Conservation (phyloP, 37 sponge, comb jelly and placozoan genomes). For the Crambe crambe region DNA sequence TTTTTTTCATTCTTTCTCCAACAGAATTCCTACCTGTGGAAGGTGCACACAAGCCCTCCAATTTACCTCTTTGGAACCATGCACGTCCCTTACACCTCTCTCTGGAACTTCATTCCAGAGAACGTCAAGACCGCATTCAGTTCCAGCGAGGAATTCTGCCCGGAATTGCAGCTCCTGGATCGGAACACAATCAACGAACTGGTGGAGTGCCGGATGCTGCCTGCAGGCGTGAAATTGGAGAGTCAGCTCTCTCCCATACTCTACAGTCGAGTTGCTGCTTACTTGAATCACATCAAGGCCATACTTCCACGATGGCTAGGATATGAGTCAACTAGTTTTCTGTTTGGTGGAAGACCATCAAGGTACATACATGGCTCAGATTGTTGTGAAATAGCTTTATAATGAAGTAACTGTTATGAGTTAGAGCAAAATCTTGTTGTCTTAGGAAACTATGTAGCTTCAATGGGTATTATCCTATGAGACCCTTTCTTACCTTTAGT, state of each 20-base stretch:
- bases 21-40: slow-evolving; percentile 74
- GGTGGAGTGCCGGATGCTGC: slow-evolving; percentile 17
- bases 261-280: slow-evolving; percentile 13
- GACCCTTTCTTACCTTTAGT: too few relatives aligned
- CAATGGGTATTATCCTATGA: too few relatives aligned
- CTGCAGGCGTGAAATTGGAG: slow-evolving; percentile 14
- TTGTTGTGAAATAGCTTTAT: not conserved
- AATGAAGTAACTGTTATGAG: not conserved
- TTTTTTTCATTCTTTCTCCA: too few relatives aligned
- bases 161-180: slow-evolving; percentile 46
- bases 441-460: too few relatives aligned
- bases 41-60: slow-evolving; percentile 27
- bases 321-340: not conserved
- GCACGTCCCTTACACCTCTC: slow-evolving; percentile 56
- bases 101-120: slow-evolving; percentile 63
- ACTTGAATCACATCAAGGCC: slow-evolving; percentile 17
- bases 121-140: slow-evolving; percentile 61
- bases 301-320: slow-evolving; percentile 42
- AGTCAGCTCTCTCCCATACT: slow-evolving; percentile 6
- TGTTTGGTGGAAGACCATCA: not conserved
- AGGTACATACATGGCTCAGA: not conserved
- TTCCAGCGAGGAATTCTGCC: slow-evolving; percentile 22
- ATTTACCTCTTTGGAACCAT: slow-evolving; percentile 73
- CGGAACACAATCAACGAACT: slow-evolving; percentile 6
- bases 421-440: not conserved